Conservation (phyloP, 2,797 vertebrate species). For the Carapus acus region DNA sequence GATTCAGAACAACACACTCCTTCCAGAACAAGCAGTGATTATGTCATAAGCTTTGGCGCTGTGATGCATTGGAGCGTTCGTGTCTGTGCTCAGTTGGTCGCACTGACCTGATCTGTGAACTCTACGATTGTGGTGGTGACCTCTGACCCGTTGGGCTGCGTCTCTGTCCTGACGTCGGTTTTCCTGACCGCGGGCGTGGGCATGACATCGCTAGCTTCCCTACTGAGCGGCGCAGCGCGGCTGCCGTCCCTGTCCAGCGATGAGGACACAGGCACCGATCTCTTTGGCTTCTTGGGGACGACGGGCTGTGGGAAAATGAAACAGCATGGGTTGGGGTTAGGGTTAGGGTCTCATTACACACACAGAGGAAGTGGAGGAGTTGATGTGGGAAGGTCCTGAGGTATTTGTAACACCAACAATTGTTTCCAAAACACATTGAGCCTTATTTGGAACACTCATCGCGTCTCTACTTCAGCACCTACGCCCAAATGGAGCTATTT, state of each 20-base stretch:
- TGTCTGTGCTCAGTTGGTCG: no score
- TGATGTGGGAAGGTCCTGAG: background rate
- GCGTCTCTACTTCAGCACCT: background rate
- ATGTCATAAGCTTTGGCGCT: no score
- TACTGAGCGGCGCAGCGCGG: constrained; percentile 55
- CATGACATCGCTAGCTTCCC: constrained; percentile 66
- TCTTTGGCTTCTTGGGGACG: constrained; percentile 76
- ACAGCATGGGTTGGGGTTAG: background rate
- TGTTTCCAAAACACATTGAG: constrained; percentile 3
- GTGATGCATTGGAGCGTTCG: no score
- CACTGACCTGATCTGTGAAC: constrained; percentile 74
- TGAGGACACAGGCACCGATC: constrained; percentile 69
- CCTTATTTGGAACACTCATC: constrained; percentile 9
- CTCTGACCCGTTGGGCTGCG: constrained; percentile 77
- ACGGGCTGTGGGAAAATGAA: constrained; percentile 56
- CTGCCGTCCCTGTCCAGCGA: constrained; percentile 72
- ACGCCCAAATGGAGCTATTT: background rate
- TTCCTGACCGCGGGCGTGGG: constrained; percentile 70
- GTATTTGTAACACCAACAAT: no score
- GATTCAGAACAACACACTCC: background rate
- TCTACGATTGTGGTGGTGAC: constrained; percentile 76
- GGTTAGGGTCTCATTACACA: background rate
- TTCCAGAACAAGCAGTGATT: no score
- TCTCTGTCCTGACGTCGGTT: constrained; percentile 75
- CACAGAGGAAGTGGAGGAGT: no score